phyloP scores from a whole-genome alignment of 2,888 invertebrate genomes.

The Hydropsyche betteni region DNA sequence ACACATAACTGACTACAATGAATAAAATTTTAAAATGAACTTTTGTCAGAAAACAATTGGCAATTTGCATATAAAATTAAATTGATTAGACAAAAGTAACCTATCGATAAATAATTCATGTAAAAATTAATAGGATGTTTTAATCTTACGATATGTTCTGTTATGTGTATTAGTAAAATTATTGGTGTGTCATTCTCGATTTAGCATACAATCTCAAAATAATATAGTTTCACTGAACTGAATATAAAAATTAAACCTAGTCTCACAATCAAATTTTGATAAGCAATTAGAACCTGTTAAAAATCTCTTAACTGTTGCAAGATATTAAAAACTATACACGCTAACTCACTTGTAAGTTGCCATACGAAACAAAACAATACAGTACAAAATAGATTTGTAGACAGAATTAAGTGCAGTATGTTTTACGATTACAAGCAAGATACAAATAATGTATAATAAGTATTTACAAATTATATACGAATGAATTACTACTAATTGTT shows the following conservation, averaged over 20 bases:
- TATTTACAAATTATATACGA: constrained; percentile 1
- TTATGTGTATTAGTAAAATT: no score
- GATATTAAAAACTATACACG: background rate
- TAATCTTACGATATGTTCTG: no score
- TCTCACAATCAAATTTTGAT: background rate
- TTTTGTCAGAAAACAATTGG: no score
- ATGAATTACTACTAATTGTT: constrained; percentile 8
- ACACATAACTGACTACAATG: constrained; percentile 1
- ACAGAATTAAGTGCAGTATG: background rate
- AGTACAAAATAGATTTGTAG: constrained; percentile 1
- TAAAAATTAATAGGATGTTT: no score
- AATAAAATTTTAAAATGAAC: background rate
- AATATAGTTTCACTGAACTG: no score
- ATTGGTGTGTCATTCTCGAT: no score
- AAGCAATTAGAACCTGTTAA: constrained; percentile 7
- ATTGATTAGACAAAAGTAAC: no score
- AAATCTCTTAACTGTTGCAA: background rate
- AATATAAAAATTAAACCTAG: no score
- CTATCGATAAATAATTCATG: no score
- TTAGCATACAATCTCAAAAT: no score
- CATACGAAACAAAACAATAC: background rate
- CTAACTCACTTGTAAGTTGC: constrained; percentile 1
- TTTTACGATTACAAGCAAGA: constrained; percentile 15
- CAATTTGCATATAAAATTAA: no score
- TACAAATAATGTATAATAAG: background rate